phyloP scores from a whole-genome alignment of 2,888 invertebrate species.

The Abscondita cerata region DNA sequence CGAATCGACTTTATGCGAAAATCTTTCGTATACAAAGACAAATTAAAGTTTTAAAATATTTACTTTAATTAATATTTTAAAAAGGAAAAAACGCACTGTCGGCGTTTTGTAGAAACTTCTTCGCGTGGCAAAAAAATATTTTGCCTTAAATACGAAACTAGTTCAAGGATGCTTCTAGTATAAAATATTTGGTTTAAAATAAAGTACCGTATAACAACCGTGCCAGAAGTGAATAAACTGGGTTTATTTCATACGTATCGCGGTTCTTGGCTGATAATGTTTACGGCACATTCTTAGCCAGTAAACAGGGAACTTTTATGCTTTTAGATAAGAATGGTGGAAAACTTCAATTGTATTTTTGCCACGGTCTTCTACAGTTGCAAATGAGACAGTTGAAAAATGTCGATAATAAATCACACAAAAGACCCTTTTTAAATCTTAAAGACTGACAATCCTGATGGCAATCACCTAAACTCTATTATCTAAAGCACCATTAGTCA shows the following conservation, averaged over 20 bases:
- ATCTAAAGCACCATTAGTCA: constrained; percentile 55
- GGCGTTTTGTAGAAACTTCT: too few relatives aligned
- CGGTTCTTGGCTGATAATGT: constrained; percentile 52
- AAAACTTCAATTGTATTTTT: constrained; percentile 43
- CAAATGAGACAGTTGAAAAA: constrained; percentile 54
- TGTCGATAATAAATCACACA: constrained; percentile 53
- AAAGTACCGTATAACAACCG: constrained; percentile 23
- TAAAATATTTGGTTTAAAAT: constrained; percentile 19
- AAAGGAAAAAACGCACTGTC: too few relatives aligned
- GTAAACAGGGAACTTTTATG: constrained; percentile 46
- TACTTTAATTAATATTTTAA: too few relatives aligned
- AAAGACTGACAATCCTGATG: constrained; percentile 49
- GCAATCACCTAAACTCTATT: constrained; percentile 50
- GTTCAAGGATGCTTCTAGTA: too few relatives aligned
- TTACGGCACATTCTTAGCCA: constrained; percentile 51
- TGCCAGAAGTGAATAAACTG: constrained; percentile 41
- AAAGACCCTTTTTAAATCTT: constrained; percentile 50
- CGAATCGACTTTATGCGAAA: too few relatives aligned
- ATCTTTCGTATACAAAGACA: too few relatives aligned
- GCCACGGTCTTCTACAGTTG: constrained; percentile 46
- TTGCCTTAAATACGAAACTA: not conserved
- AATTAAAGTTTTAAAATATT: too few relatives aligned
- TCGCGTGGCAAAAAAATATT: not conserved
- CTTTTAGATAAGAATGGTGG: constrained; percentile 41
- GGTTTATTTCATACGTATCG: constrained; percentile 51